phyloP scores from a whole-genome alignment of 2,113 vertebrate species.

The Toxotes jaculatrix region DNA sequence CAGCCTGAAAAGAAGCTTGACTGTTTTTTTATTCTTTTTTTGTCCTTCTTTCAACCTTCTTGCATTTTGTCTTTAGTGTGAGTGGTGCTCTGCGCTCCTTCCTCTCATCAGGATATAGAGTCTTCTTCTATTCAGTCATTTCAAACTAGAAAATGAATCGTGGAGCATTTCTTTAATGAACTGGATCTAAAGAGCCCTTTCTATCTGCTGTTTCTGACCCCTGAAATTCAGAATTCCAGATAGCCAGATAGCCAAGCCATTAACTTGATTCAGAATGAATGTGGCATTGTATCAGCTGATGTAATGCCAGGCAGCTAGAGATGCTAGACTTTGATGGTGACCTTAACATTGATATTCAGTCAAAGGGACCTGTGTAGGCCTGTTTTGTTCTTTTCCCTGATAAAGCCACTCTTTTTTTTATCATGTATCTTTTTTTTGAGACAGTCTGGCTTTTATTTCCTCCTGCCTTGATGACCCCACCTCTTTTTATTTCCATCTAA shows the following conservation, averaged over 20 bases:
- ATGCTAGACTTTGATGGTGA: slow-evolving; percentile 5
- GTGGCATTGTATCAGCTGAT: background rate
- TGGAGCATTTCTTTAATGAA: background rate
- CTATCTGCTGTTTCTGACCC: background rate
- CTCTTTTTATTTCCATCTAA: background rate
- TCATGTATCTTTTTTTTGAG: background rate
- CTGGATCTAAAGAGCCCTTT: background rate
- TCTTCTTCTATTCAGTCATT: background rate
- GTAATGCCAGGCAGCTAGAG: background rate
- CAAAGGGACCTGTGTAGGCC: background rate
- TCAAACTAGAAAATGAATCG: background rate
- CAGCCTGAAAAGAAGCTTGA: background rate
- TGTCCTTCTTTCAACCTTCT: slow-evolving; percentile 11
- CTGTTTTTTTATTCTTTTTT: background rate
- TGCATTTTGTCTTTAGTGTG: background rate
- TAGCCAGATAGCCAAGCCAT: background rate
- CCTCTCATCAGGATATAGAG: background rate
- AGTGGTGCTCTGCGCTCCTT: background rate
- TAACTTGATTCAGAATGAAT: background rate
- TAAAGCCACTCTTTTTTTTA: slow-evolving; percentile 5
- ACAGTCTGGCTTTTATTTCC: slow-evolving; percentile 24
- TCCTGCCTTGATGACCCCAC: background rate
- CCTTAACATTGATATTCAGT: slow-evolving; percentile 21
- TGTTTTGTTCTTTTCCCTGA: slow-evolving; percentile 5
- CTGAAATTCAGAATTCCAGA: background rate